Evolutionary conservation across 1,140 invertebrate genomes (phyloP).

Genomic region (Macrotrachela quadricornifera): DNA sequence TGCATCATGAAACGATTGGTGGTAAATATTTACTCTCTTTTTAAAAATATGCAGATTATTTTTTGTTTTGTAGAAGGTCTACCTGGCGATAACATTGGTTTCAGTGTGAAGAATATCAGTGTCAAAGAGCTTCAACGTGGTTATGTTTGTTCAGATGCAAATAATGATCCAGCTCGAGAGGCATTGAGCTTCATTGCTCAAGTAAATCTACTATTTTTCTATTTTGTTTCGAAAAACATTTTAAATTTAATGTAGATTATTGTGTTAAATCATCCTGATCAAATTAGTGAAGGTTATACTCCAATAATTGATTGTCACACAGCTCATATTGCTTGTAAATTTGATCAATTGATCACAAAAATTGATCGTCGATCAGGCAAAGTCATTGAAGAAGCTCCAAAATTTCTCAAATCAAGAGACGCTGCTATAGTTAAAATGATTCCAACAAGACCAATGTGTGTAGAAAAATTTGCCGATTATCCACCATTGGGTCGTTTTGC

Average conservation of each 20-base stretch:
- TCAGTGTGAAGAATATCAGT: constrained; percentile 97
- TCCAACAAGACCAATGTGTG: constrained; percentile 79
- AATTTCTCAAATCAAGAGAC: constrained; percentile 72
- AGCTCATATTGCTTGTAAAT: constrained; percentile 94
- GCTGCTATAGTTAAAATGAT: constrained; percentile 74
- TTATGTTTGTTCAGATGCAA: constrained; percentile 86
- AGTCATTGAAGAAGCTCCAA: constrained; percentile 30
- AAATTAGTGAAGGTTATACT: constrained; percentile 86
- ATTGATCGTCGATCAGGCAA: constrained; percentile 76
- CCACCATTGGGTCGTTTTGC: constrained; percentile 91
- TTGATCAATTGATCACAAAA: constrained; percentile 84
- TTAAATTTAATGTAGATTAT: too few species aligned
- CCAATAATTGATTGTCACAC: constrained; percentile 95
- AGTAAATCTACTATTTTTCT: too few species aligned
- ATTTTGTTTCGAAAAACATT: too few species aligned
- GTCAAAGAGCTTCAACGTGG: constrained; percentile 91
- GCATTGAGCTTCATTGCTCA: constrained; percentile 66
- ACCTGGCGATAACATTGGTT: constrained; percentile 93
- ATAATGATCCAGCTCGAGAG: constrained; percentile 74
- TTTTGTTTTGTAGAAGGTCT: constrained; percentile 68
- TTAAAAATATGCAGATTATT: too few species aligned
- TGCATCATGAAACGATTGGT: constrained; percentile 99
- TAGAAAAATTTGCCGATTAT: constrained; percentile 90
- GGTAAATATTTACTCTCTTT: too few species aligned
- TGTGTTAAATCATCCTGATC: constrained; percentile 86